Evolutionary conservation across 2,888 invertebrate genomes (phyloP).

Genomic region (Drosophila macrospina): DNA sequence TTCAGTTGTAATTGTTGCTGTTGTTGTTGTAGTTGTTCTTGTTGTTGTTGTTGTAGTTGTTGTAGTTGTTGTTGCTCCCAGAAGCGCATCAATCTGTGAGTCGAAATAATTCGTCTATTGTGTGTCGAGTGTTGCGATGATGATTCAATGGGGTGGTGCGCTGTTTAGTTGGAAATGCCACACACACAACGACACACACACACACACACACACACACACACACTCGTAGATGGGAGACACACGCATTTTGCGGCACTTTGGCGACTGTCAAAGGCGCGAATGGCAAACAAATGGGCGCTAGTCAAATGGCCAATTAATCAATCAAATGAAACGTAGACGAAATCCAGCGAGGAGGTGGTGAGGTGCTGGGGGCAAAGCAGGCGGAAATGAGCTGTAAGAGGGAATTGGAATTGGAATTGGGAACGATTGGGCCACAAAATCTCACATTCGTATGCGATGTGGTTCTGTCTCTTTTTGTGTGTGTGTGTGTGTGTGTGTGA

Average conservation of each 20-base stretch:
- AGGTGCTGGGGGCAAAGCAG: not conserved
- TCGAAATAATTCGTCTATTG: constrained; percentile 25
- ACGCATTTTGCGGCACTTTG: constrained; percentile 33
- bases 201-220: not conserved
- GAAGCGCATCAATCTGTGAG: constrained; percentile 18
- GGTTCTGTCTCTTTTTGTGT: constrained; percentile 21
- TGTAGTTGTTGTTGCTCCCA: not conserved
- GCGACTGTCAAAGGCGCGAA: constrained; percentile 33
- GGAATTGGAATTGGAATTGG: constrained; percentile 7
- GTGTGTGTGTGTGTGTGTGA: too few species aligned
- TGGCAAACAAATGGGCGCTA: constrained; percentile 39
- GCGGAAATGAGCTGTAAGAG: not conserved
- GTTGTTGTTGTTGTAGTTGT: too few species aligned
- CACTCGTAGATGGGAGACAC: not conserved
- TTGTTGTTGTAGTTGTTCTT: too few species aligned
- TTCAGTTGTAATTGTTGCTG: too few species aligned
- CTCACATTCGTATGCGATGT: constrained; percentile 12
- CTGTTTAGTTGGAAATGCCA: constrained; percentile 20
- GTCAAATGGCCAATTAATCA: constrained; percentile 73
- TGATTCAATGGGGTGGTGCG: not conserved
- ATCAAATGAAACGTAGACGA: constrained; percentile 48
- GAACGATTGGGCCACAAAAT: constrained; percentile 3
- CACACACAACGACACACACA: constrained; percentile 1
- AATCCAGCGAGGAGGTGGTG: not conserved
- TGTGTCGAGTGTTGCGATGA: constrained; percentile 4